Evolutionary conservation across 2,113 vertebrate genomes (phyloP).

Genomic region (Myotis davidii): DNA sequence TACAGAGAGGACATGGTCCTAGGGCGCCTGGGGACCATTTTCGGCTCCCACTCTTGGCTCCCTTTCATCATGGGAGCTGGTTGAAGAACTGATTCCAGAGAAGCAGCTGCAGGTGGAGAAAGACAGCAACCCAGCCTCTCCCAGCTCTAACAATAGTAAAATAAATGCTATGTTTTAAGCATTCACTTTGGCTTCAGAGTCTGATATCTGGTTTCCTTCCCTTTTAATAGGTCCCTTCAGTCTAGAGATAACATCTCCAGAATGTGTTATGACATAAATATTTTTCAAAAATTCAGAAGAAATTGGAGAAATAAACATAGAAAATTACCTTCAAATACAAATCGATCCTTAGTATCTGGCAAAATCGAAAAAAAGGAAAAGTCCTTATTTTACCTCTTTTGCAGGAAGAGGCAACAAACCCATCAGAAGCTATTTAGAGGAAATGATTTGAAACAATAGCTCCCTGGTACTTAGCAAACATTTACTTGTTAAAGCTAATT

Average conservation of each 20-base stretch:
- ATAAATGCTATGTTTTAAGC: background rate
- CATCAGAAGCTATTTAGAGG: background rate
- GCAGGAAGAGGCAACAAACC: background rate
- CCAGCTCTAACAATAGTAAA: background rate
- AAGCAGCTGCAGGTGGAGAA: background rate
- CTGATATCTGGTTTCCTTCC: background rate
- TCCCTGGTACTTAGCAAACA: background rate
- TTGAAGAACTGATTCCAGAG: background rate
- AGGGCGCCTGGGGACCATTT: rapidly evolving
- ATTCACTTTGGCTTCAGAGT: background rate
- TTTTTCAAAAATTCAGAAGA: background rate
- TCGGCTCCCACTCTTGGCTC: background rate
- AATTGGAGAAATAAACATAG: background rate
- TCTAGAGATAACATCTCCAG: background rate
- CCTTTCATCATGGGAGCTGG: background rate
- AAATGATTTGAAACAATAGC: background rate
- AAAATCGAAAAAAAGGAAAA: background rate
- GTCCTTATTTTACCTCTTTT: background rate
- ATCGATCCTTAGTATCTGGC: background rate
- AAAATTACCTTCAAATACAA: background rate
- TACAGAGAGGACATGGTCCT: rapidly evolving
- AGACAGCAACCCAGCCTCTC: background rate
- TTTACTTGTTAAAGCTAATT: background rate
- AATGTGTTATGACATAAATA: background rate
- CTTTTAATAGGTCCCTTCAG: background rate